Percentiles rank a stretch among this genome's conserved stretches.
phyloP scores from a whole-genome alignment of 2,797 vertebrate species.

The Selene dorsalis region DNA sequence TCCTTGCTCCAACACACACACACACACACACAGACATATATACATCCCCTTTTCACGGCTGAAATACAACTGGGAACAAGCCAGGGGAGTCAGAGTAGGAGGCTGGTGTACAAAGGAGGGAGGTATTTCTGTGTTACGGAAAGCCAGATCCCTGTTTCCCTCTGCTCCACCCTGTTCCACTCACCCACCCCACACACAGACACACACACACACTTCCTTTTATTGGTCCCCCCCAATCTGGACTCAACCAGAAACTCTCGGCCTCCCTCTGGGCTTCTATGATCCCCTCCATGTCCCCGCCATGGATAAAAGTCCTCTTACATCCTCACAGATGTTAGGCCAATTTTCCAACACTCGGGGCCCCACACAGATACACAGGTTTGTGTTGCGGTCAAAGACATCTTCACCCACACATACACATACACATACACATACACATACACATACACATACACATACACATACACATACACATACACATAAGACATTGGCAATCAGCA shows the following conservation, averaged over 20 bases:
- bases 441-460: constrained; percentile 21
- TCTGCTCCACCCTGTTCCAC: constrained; percentile 57
- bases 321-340: constrained; percentile 77
- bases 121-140: constrained; percentile 59
- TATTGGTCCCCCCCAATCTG: constrained; percentile 48
- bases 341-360: constrained; percentile 69
- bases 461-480: constrained; percentile 15
- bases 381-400: constrained; percentile 52
- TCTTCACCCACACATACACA: constrained; percentile 30
- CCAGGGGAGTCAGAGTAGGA: constrained; percentile 59
- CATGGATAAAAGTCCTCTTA: constrained; percentile 72
- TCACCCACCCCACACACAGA: too few relatives aligned
- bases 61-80: constrained; percentile 59
- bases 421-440: constrained; percentile 20
- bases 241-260: constrained; percentile 61
- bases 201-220: constrained; percentile 11
- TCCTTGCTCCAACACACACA: constrained; percentile 46
- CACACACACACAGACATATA: not conserved
- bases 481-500: constrained; percentile 38
- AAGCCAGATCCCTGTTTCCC: constrained; percentile 56
- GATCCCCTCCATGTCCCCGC: constrained; percentile 66
- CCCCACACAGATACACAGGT: constrained; percentile 67
- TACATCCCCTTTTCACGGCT: constrained; percentile 23
- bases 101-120: constrained; percentile 40
- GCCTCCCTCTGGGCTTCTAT: constrained; percentile 62